Evolutionary conservation across 2,797 vertebrate genomes (phyloP).

Genomic region (Gadopsis bispinosus): DNA sequence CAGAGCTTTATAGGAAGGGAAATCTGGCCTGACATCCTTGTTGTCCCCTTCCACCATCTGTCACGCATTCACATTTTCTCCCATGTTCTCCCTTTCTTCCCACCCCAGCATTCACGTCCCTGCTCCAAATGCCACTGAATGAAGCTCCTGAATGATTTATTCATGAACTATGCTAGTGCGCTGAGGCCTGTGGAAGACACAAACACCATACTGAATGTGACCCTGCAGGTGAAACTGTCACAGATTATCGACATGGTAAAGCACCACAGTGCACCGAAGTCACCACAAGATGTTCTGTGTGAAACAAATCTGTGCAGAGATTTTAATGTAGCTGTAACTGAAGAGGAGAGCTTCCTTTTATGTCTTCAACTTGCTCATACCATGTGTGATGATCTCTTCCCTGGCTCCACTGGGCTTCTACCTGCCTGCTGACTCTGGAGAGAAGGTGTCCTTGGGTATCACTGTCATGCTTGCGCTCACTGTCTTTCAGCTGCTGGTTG

Average conservation of each 20-base stretch:
- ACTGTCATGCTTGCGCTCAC: slow-evolving; percentile 94
- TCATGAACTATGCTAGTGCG: slow-evolving; percentile 84
- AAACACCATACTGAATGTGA: slow-evolving; percentile 90
- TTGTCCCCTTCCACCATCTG: slow-evolving; percentile 67
- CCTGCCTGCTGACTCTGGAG: slow-evolving; percentile 92
- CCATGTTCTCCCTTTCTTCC: slow-evolving; percentile 21
- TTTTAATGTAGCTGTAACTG: slow-evolving; percentile 58
- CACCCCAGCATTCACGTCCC: not conserved
- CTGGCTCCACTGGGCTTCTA: slow-evolving; percentile 94
- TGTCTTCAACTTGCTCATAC: slow-evolving; percentile 93
- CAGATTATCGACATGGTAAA: slow-evolving; percentile 97
- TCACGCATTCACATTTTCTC: slow-evolving; percentile 49
- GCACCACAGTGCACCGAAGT: slow-evolving; percentile 1
- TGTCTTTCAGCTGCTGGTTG: slow-evolving; percentile 94
- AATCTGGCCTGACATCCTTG: slow-evolving; percentile 49
- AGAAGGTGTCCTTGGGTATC: slow-evolving; percentile 94
- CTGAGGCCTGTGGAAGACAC: slow-evolving; percentile 93
- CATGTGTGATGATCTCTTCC: slow-evolving; percentile 94
- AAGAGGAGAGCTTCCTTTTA: slow-evolving; percentile 92
- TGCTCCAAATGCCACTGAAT: too few relatives aligned
- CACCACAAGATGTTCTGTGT: not conserved
- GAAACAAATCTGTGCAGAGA: not conserved
- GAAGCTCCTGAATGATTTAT: slow-evolving; percentile 90
- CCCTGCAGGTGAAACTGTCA: slow-evolving; percentile 92
- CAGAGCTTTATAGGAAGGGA: slow-evolving; percentile 49